Percentiles rank a stretch among this genome's conserved stretches.
Evolutionary conservation across 1,140 invertebrate species (phyloP).

Genomic region (Penaeus japonicus): DNA sequence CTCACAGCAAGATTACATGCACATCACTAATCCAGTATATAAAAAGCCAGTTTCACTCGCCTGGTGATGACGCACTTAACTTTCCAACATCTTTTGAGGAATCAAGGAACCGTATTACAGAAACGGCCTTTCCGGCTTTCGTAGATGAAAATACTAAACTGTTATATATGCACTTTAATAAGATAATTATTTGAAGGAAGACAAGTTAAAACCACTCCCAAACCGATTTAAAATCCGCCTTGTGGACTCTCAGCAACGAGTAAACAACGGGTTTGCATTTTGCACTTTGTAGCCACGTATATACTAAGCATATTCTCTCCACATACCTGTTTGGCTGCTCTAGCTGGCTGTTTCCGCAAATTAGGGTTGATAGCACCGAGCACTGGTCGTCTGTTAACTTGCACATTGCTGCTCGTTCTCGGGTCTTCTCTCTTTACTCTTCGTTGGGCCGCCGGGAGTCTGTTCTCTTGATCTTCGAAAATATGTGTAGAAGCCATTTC

Average conservation of each 20-base stretch:
- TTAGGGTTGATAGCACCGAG: conserved; percentile 37
- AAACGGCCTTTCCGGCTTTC: neutral
- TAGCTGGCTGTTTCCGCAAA: conserved; percentile 45
- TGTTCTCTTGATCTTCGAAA: neutral
- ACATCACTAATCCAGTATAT: too few species aligned
- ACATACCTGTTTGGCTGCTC: conserved; percentile 51
- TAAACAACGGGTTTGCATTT: neutral
- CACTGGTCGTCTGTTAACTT: conserved; percentile 20
- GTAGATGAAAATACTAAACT: neutral
- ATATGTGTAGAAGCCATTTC: neutral
- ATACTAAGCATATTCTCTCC: neutral
- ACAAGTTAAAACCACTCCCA: neutral
- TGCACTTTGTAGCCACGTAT: neutral
- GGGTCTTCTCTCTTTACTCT: neutral
- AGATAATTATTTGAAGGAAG: neutral
- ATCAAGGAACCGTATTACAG: neutral
- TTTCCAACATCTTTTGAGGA: too few species aligned
- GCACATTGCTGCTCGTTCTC: neutral
- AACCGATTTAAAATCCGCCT: neutral
- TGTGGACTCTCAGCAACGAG: neutral
- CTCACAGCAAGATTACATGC: too few species aligned
- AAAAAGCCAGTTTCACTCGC: too few species aligned
- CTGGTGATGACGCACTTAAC: too few species aligned
- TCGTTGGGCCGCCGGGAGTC: neutral
- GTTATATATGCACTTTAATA: too few species aligned